These are phyloP conservation scores for Drosophila anomalipes DNA, from an alignment of 2,888 invertebrate species.

Conservation along the genomic window DNA sequence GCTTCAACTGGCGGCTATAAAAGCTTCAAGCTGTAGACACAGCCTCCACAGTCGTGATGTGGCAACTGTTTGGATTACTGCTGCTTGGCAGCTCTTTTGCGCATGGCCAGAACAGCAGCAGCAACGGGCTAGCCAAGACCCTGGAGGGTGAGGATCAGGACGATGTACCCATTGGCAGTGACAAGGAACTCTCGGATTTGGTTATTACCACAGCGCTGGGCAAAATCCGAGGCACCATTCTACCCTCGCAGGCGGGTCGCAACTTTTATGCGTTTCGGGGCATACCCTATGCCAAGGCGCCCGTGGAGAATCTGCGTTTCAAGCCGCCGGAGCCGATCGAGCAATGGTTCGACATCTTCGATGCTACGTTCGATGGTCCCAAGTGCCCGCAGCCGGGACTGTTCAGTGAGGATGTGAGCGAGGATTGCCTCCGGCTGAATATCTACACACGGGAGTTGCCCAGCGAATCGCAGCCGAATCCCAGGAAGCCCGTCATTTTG, in stretches of 20 bases:
- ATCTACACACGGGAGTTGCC: conserved; percentile 86
- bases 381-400: conserved; percentile 86
- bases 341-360: conserved; percentile 86
- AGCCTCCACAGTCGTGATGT: conserved; percentile 60
- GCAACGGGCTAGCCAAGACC: conserved; percentile 34
- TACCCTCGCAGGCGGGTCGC: conserved; percentile 82
- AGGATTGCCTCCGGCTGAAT: conserved; percentile 88
- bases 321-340: conserved; percentile 86
- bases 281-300: conserved; percentile 84
- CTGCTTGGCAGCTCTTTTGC: conserved; percentile 7
- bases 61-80: conserved; percentile 37
- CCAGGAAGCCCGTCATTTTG: conserved; percentile 87
- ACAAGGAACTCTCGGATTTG: conserved; percentile 83
- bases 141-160: conserved; percentile 43
- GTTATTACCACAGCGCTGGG: conserved; percentile 83
- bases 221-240: conserved; percentile 83
- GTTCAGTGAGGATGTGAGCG: conserved; percentile 84
- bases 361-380: conserved; percentile 87
- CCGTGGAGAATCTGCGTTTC: conserved; percentile 81
- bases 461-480: conserved; percentile 73
- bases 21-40: conserved; percentile 42
- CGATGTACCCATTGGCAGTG: conserved; percentile 66
- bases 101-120: conserved; percentile 23
- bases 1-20: conserved; percentile 57
- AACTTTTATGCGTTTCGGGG: conserved; percentile 85